Evolutionary conservation across 2,888 invertebrate species (phyloP).

Genomic region (Limnephilus rhombicus): DNA sequence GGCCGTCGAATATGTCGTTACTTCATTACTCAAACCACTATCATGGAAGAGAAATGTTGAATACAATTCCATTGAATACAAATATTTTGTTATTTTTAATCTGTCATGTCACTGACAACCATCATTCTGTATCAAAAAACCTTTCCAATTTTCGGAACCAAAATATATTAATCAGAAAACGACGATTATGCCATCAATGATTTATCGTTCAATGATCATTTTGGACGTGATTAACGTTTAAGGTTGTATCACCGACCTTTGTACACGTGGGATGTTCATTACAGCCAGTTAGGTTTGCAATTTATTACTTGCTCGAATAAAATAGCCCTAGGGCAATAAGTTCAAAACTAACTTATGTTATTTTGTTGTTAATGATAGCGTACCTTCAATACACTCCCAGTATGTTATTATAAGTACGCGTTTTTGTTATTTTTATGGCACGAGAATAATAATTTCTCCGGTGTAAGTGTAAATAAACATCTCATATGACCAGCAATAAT

Average conservation of each 20-base stretch:
- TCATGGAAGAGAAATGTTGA: too few species aligned
- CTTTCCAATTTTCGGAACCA: neutral
- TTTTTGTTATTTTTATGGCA: neutral
- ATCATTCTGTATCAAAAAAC: neutral
- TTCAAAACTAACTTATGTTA: constrained; percentile 7
- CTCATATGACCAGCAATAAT: neutral
- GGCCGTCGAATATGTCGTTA: too few species aligned
- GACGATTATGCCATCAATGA: neutral
- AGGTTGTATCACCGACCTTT: neutral
- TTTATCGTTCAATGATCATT: neutral
- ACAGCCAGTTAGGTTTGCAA: constrained; percentile 28
- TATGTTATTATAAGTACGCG: constrained; percentile 5
- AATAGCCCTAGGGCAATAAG: constrained; percentile 21
- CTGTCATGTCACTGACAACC: neutral
- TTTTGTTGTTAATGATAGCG: constrained; percentile 35
- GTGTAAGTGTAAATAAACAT: neutral
- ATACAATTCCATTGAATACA: too few species aligned
- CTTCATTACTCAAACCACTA: neutral
- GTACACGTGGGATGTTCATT: constrained; percentile 27
- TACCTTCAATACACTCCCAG: constrained; percentile 11
- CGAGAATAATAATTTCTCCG: neutral
- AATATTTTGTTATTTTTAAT: neutral
- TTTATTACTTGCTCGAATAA: constrained; percentile 48
- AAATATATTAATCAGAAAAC: neutral
- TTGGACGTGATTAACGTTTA: neutral